Evolutionary conservation across 2,888 invertebrate genomes (phyloP).

Genomic region (Hypercompe scribonia): DNA sequence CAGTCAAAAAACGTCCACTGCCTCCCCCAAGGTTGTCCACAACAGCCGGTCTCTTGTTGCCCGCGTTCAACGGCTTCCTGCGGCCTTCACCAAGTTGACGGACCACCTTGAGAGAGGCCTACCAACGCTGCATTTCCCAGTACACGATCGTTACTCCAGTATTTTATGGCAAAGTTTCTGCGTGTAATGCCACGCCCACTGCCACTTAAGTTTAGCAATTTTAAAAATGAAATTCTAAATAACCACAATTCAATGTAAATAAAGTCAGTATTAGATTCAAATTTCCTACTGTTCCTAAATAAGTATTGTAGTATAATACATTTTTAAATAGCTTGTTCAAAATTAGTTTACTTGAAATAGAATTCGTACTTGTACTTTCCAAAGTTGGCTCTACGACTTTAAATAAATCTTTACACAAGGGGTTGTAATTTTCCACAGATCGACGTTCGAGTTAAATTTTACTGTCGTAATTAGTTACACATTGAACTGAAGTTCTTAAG

Average conservation of each 20-base stretch:
- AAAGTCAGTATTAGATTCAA: neutral
- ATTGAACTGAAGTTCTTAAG: neutral
- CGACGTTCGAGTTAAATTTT: slow-evolving; percentile 23
- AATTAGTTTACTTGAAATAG: slow-evolving; percentile 44
- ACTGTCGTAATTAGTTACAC: slow-evolving; percentile 32
- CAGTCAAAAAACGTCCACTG: too few species aligned
- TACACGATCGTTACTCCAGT: too few species aligned
- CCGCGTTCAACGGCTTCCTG: too few species aligned
- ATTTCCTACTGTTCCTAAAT: neutral
- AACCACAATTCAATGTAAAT: neutral
- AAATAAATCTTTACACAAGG: slow-evolving; percentile 58
- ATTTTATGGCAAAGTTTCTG: too few species aligned
- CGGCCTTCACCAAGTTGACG: too few species aligned
- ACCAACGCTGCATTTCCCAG: too few species aligned
- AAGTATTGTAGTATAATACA: slow-evolving; percentile 9
- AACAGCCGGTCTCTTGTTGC: too few species aligned
- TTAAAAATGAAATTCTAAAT: too few species aligned
- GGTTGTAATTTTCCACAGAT: slow-evolving; percentile 49
- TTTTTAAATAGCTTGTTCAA: slow-evolving; percentile 20
- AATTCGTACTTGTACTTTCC: slow-evolving; percentile 23
- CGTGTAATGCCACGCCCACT: too few species aligned
- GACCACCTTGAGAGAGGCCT: too few species aligned
- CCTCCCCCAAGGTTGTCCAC: too few species aligned
- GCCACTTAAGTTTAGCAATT: too few species aligned
- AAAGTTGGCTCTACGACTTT: slow-evolving; percentile 52